Evolutionary conservation across 2,888 invertebrate species (phyloP).

Genomic region (Drosophila meridiana): DNA sequence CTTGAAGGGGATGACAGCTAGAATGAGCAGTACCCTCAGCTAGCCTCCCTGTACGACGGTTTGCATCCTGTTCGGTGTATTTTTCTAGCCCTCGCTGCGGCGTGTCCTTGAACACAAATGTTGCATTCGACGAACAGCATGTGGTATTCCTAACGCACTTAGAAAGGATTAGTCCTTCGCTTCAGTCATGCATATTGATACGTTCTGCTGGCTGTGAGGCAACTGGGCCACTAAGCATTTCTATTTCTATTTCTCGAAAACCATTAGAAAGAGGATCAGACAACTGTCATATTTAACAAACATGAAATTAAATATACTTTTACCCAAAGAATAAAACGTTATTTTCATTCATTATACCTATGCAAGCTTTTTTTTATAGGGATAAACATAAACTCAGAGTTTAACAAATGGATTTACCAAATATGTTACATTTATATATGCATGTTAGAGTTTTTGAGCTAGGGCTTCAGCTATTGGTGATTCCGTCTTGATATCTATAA

Average conservation of each 20-base stretch:
- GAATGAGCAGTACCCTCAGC: slow-evolving; percentile 4
- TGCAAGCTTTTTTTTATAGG: too few species aligned
- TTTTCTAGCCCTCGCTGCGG: slow-evolving; percentile 13
- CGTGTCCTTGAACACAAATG: slow-evolving; percentile 77
- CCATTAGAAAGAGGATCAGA: not conserved
- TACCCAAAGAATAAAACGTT: too few species aligned
- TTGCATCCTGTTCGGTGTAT: slow-evolving; percentile 19
- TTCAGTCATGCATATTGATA: slow-evolving; percentile 23
- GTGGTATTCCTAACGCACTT: slow-evolving; percentile 68
- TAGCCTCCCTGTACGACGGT: slow-evolving; percentile 25
- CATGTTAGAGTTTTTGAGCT: too few species aligned
- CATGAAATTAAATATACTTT: too few species aligned
- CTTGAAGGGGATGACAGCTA: slow-evolving; percentile 3
- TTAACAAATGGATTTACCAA: too few species aligned
- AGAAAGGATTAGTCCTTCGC: slow-evolving; percentile 67
- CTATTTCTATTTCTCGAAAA: slow-evolving; percentile 29
- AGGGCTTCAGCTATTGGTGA: too few species aligned
- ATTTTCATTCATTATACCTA: too few species aligned
- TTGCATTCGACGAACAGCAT: slow-evolving; percentile 75
- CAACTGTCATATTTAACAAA: not conserved
- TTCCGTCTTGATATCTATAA: too few species aligned
- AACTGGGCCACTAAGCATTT: slow-evolving; percentile 26
- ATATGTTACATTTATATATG: too few species aligned
- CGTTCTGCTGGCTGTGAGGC: slow-evolving; percentile 26
- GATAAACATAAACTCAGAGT: too few species aligned